phyloP scores from a whole-genome alignment of 23 tunicate species.

The Halocynthia roretzi region DNA sequence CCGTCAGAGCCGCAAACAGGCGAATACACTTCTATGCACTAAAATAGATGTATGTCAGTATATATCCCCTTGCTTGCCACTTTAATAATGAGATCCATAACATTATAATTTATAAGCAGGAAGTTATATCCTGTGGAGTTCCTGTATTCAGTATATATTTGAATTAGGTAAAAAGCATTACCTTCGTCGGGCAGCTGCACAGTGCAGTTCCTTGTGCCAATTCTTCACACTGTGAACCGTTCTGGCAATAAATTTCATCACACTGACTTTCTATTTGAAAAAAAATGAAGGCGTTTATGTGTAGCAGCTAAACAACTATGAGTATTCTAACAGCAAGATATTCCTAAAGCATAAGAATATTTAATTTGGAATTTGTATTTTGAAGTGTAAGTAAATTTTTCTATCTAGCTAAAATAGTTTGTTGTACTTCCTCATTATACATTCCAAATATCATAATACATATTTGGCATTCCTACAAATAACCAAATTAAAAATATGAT shows the following conservation, averaged over 20 bases:
- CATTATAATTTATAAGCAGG: not conserved
- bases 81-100: not conserved
- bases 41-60: not conserved
- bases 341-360: not conserved
- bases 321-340: not conserved
- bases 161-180: not conserved
- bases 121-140: not conserved
- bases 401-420: too few species aligned
- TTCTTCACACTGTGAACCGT: constrained; percentile 71
- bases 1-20: constrained; percentile 81
- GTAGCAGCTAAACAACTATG: not conserved
- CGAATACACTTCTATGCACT: constrained; percentile 41
- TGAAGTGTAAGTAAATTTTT: too few species aligned
- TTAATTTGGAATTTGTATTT: not conserved
- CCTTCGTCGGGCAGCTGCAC: constrained; percentile 70
- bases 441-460: too few species aligned
- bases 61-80: too few species aligned
- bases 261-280: constrained; percentile 53
- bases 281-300: not conserved
- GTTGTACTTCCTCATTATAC: too few species aligned
- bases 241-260: constrained; percentile 54
- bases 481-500: not conserved
- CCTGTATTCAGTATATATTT: too few species aligned
- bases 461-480: too few species aligned
- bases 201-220: constrained; percentile 26